Percentiles rank a stretch among this genome's conserved stretches.
These are phyloP conservation scores for Oophaga sylvatica DNA, from an alignment of 2,797 vertebrate genomes.

Conservation along the genomic window DNA sequence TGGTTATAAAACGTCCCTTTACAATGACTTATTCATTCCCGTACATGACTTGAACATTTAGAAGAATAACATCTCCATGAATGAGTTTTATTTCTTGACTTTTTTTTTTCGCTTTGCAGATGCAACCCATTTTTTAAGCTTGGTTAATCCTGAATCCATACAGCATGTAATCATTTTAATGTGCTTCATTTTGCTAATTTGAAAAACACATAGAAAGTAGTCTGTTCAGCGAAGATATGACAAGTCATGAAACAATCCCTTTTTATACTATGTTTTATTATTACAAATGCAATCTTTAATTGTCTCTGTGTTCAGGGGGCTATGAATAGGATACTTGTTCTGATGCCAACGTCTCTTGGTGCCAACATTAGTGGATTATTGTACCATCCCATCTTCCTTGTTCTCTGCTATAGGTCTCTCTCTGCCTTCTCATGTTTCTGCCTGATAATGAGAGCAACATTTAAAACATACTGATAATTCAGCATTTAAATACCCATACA, in stretches of 20 bases:
- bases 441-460: conserved; percentile 67
- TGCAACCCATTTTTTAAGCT: conserved; percentile 65
- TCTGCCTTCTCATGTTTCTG: conserved; percentile 68
- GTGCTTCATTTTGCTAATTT: conserved; percentile 69
- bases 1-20: neutral
- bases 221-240: conserved; percentile 73
- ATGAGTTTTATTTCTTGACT: conserved; percentile 38
- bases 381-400: conserved; percentile 61
- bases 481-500: conserved; percentile 48
- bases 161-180: conserved; percentile 75
- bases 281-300: conserved; percentile 71
- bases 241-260: conserved; percentile 71
- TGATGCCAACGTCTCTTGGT: conserved; percentile 69
- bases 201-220: conserved; percentile 71
- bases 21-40: neutral
- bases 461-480: conserved; percentile 53
- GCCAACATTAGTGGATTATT: conserved; percentile 70
- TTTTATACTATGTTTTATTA: conserved; percentile 66
- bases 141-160: conserved; percentile 70
- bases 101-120: conserved; percentile 61
- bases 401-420: conserved; percentile 67
- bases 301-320: conserved; percentile 67
- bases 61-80: conserved; percentile 26
- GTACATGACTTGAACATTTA: neutral
- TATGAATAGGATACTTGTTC: conserved; percentile 71